Percentiles rank a stretch among this genome's conserved stretches.
Conservation (phyloP, 2,797 vertebrate species). For the Melanotaenia parkinsoni region DNA sequence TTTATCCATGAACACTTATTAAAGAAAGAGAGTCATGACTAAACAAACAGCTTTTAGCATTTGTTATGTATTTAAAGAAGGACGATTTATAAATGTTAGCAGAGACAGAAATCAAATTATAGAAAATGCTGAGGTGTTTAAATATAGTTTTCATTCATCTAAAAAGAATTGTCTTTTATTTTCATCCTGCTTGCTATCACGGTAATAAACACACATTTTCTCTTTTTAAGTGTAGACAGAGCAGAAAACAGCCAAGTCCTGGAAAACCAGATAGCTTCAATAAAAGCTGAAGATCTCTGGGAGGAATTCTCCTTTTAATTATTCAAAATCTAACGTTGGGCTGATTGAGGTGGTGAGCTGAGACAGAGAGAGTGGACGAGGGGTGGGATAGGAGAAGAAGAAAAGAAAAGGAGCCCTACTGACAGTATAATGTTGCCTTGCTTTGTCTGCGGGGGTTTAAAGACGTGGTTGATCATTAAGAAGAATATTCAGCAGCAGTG, state of each 20-base stretch:
- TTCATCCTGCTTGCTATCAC: slow-evolving; percentile 14
- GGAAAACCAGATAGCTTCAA: slow-evolving; percentile 41
- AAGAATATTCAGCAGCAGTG: slow-evolving; percentile 73
- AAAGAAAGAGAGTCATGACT: neutral
- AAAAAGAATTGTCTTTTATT: slow-evolving; percentile 1
- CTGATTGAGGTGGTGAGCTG: slow-evolving; percentile 42
- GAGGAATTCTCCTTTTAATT: slow-evolving; percentile 74
- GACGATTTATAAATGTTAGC: neutral
- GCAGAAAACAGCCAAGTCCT: slow-evolving; percentile 14
- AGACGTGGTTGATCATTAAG: slow-evolving; percentile 76
- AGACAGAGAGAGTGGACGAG: slow-evolving; percentile 22
- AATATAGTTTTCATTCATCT: slow-evolving; percentile 7
- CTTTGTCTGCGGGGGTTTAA: slow-evolving; percentile 76
- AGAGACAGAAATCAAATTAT: slow-evolving; percentile 4
- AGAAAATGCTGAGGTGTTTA: neutral
- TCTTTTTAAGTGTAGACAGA: neutral
- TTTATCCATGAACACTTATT: no score
- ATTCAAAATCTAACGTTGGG: slow-evolving; percentile 68
- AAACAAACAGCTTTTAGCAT: neutral
- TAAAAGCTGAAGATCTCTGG: slow-evolving; percentile 52
- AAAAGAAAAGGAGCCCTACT: slow-evolving; percentile 33
- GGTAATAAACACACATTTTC: slow-evolving; percentile 24
- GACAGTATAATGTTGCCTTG: slow-evolving; percentile 69
- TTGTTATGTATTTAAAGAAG: neutral
- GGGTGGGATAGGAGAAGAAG: neutral